phyloP scores from a whole-genome alignment of 2,888 invertebrate species.

The Coleophora deauratella region DNA sequence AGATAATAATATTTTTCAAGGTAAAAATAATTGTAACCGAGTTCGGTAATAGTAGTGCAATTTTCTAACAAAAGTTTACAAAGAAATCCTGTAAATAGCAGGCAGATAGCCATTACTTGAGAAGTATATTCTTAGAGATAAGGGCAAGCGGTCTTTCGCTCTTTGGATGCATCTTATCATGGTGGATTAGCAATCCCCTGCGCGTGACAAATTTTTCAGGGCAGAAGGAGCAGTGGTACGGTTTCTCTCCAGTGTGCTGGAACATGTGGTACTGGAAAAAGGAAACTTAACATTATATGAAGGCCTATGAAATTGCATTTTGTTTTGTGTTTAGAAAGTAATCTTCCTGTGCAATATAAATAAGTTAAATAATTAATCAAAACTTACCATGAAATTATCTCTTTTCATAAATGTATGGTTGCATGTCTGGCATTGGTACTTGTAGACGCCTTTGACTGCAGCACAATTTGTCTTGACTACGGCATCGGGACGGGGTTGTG shows the following conservation, averaged over 20 bases:
- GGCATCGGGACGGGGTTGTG: neutral
- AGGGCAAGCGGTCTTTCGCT: slow-evolving; percentile 40
- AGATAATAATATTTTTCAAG: too few relatives aligned
- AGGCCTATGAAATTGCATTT: too few relatives aligned
- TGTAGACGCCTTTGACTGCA: slow-evolving; percentile 32
- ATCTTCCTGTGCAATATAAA: too few relatives aligned
- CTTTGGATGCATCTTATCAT: slow-evolving; percentile 42
- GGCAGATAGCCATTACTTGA: slow-evolving; percentile 24
- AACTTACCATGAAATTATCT: slow-evolving; percentile 51
- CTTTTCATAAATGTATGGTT: slow-evolving; percentile 46
- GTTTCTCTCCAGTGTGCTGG: slow-evolving; percentile 91
- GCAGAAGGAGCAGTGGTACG: slow-evolving; percentile 88
- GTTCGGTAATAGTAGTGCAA: too few relatives aligned
- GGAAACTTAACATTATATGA: too few relatives aligned
- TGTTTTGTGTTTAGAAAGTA: too few relatives aligned
- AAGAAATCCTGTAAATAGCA: too few relatives aligned
- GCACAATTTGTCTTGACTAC: slow-evolving; percentile 18
- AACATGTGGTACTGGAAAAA: slow-evolving; percentile 59
- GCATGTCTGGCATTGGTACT: slow-evolving; percentile 47
- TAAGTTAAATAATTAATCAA: too few relatives aligned
- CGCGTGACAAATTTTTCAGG: slow-evolving; percentile 48
- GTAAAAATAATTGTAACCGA: too few relatives aligned
- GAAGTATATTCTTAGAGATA: slow-evolving; percentile 36
- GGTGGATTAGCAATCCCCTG: slow-evolving; percentile 48
- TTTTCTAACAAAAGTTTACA: too few relatives aligned